Conservation (phyloP, 37 sponge, comb jelly and placozoan species). For the Trichoplax adhaerens region DNA sequence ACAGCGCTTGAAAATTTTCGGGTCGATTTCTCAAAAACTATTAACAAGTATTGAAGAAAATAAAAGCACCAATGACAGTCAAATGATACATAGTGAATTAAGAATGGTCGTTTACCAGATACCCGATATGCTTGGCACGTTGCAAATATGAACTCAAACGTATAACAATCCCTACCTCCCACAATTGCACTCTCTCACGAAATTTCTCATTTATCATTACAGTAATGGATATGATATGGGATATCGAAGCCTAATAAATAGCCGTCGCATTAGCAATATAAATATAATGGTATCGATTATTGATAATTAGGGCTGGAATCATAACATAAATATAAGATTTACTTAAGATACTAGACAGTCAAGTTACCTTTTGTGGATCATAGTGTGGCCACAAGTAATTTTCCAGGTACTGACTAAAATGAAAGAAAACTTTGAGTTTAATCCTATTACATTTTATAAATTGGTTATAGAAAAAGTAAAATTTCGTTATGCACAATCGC, state of each 20-base stretch:
- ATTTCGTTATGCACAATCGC: too few species aligned
- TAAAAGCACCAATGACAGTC: slow-evolving; percentile 8
- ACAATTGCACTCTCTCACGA: slow-evolving; percentile 70
- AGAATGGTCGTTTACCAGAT: not conserved
- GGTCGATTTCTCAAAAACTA: too few species aligned
- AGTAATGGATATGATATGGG: slow-evolving; percentile 73
- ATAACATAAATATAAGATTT: not conserved
- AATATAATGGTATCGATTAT: not conserved
- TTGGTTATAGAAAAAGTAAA: too few species aligned
- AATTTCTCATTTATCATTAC: slow-evolving; percentile 96
- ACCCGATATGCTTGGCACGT: not conserved
- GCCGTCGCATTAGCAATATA: too few species aligned
- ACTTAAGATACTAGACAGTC: too few species aligned
- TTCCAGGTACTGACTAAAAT: slow-evolving; percentile 83
- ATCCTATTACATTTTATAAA: too few species aligned
- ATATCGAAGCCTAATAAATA: slow-evolving; percentile 5
- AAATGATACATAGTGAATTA: not conserved
- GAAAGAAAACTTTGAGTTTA: too few species aligned
- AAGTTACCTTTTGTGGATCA: slow-evolving; percentile 28
- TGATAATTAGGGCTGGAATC: not conserved
- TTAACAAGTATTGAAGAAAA: not conserved
- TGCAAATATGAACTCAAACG: not conserved
- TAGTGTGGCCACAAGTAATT: slow-evolving; percentile 88
- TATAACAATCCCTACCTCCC: slow-evolving; percentile 32
- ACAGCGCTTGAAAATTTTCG: not conserved